Evolutionary conservation across 2,888 invertebrate genomes (phyloP), one percentile per base, ranked within the genome.

Genomic region (Ormyrus labotus): DNA sequence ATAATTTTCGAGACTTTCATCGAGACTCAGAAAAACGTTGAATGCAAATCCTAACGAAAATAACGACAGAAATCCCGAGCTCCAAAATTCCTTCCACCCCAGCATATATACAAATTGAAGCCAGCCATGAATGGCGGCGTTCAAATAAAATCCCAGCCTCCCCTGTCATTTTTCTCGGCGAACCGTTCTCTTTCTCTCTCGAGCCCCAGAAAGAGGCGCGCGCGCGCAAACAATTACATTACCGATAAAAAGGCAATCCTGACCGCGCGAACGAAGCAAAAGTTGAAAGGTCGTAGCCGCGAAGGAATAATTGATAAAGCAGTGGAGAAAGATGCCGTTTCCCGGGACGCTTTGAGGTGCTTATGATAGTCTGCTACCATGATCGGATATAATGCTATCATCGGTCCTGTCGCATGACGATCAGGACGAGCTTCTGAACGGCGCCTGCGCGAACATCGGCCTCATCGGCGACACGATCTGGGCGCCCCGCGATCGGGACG

Each of bases 401-500:
- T 67, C 80, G 71, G 50, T 69, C 72, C 80, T 71, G 70, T 80
- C 82, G 80, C 74, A 78, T 73, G 82, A 82, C 78, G 78, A 80
- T 13, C 74, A 72, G 71, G 74, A 80, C 53, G 82, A 80, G 69
- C 68, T 71, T 48, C 47, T 80, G 55, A 82, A 57, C 81, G 87
- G 86, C 86, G 89, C 90, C 45, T 87, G 88, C 86, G 89, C 88
- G 58, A 90, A 90, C 84, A 87, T 90, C 75, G 86, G 85, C 81
- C 83, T 90, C 78, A 87, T 88, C 70, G 90, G 89, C 60, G 87
- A 89, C 83, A 85, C 83, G 82, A 86, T 87, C 78, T 90, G 90
- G 90, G 85, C 85, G 51, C 86, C 83, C 79, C 85, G 82, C 78
- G 85, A 88, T 81, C 83, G 84, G 55, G 86, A 86, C 51, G 88